Evolutionary conservation across 35 echinoderm and acorn worm species (phyloP).

Genomic region (Lytechinus variegatus): DNA sequence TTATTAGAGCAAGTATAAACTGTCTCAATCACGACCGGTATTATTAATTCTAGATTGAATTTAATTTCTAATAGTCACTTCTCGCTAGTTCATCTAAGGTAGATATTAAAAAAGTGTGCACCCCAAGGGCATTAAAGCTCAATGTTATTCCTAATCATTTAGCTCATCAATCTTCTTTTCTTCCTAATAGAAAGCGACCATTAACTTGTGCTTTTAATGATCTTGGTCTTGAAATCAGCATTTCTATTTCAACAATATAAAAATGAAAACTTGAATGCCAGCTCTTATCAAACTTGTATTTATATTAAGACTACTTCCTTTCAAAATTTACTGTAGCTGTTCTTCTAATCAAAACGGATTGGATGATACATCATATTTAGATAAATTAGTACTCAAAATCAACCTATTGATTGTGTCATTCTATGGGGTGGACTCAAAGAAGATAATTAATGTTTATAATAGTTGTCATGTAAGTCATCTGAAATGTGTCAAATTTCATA

Average conservation of each 20-base stretch:
- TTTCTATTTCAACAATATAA: neutral
- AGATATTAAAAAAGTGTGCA: neutral
- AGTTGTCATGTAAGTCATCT: too few species aligned
- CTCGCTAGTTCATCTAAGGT: neutral
- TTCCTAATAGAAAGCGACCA: neutral
- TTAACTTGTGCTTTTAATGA: constrained; percentile 7
- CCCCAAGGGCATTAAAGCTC: neutral
- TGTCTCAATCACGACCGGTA: constrained; percentile 8
- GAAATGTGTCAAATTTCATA: too few species aligned
- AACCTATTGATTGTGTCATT: too few species aligned
- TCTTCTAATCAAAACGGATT: too few species aligned
- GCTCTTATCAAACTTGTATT: neutral
- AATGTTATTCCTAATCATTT: neutral
- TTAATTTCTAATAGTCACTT: constrained; percentile 15
- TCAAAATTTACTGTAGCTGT: too few species aligned
- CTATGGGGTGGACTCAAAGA: too few species aligned
- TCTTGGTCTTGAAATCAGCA: neutral
- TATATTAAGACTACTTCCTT: neutral
- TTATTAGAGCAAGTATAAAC: constrained; percentile 4
- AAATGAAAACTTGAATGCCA: neutral
- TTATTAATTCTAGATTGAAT: constrained; percentile 12
- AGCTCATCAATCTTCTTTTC: neutral
- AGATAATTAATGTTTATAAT: too few species aligned
- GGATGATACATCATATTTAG: too few species aligned
- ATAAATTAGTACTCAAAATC: too few species aligned